Conservation (phyloP, 2,797 vertebrate species). For the Falco cherrug region DNA sequence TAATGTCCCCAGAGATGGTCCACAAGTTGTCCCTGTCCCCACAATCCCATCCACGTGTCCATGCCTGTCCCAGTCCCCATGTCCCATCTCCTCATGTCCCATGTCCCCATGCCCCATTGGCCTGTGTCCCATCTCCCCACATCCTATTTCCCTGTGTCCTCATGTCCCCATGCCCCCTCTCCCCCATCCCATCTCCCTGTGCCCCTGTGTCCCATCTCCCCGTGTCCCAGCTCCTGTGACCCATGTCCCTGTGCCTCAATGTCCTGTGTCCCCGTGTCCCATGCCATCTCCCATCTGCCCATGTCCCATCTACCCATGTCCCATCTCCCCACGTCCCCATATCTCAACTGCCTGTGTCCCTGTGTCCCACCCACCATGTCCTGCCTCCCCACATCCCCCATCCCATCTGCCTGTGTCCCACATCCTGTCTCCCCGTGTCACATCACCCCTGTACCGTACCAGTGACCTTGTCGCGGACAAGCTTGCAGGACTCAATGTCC, state of each 20-base stretch:
- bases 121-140: too few relatives aligned
- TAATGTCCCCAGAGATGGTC: background rate
- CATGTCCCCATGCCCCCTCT: background rate
- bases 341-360: background rate
- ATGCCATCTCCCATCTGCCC: background rate
- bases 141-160: background rate
- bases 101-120: background rate
- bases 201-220: background rate
- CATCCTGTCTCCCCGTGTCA: background rate
- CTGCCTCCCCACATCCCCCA: background rate
- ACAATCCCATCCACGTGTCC: rapidly evolving
- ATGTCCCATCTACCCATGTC: background rate
- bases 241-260: background rate
- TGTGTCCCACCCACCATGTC: background rate
- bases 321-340: background rate
- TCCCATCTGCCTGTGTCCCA: background rate
- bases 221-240: background rate
- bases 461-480: constrained; percentile 97
- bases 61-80: background rate
- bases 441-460: constrained; percentile 71
- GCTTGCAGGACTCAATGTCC: constrained; percentile 95
- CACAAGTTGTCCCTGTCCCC: background rate
- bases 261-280: background rate
- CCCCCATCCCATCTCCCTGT: too few relatives aligned
- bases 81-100: background rate